Evolutionary conservation across 2,113 vertebrate species (phyloP).

Genomic region (Tonatia bakeri): DNA sequence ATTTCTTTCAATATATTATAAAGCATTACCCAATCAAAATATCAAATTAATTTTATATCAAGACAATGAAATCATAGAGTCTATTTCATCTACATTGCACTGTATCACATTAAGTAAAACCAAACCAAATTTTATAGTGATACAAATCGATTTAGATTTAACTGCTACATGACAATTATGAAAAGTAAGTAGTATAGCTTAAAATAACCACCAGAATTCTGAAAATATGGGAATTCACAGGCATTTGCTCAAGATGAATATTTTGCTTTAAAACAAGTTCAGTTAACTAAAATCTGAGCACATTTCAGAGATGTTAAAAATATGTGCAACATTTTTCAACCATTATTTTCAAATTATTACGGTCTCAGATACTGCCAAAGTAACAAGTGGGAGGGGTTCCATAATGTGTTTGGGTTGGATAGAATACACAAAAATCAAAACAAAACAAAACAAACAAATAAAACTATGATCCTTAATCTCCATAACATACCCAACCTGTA

Average conservation of each 20-base stretch:
- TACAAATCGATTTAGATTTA: slow-evolving; percentile 25
- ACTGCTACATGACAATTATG: not conserved
- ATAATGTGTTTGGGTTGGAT: not conserved
- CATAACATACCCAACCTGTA: not conserved
- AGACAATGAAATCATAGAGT: slow-evolving; percentile 9
- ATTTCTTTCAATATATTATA: not conserved
- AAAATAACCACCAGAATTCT: not conserved
- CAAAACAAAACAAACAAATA: not conserved
- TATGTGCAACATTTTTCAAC: not conserved
- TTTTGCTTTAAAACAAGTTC: slow-evolving; percentile 18
- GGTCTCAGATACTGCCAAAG: not conserved
- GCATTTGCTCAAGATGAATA: slow-evolving; percentile 2
- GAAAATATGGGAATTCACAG: not conserved
- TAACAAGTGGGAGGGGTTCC: not conserved
- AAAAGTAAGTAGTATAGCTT: not conserved
- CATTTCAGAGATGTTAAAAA: slow-evolving; percentile 44
- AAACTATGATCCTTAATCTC: not conserved
- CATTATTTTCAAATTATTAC: slow-evolving; percentile 28
- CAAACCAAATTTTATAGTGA: slow-evolving; percentile 28
- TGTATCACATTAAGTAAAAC: not conserved
- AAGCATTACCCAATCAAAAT: slow-evolving; percentile 22
- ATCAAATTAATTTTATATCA: slow-evolving; percentile 30
- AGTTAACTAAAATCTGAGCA: not conserved
- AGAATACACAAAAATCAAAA: not conserved
- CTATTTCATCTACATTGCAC: not conserved